phyloP scores from a whole-genome alignment of 1,140 invertebrate species.

The Leptopilina clavipes region DNA sequence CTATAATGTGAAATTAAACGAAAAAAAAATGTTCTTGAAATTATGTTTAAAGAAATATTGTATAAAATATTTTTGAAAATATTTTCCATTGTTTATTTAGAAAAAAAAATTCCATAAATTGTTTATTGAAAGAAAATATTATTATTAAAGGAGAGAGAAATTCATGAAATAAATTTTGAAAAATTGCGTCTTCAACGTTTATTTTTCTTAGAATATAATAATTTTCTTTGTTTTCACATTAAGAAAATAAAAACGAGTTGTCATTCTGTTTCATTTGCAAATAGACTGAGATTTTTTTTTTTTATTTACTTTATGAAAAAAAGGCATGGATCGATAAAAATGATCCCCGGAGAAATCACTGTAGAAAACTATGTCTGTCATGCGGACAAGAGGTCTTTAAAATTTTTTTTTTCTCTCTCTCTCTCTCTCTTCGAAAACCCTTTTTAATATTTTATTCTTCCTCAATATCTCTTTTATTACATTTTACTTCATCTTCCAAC shows the following conservation, averaged over 20 bases:
- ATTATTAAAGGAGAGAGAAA: too few species aligned
- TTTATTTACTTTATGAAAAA: background rate
- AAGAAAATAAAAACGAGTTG: background rate
- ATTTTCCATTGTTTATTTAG: too few species aligned
- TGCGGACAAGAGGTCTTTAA: conserved; percentile 15
- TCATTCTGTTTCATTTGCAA: conserved; percentile 7
- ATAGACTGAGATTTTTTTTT: background rate
- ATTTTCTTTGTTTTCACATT: background rate
- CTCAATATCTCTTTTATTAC: conserved; percentile 30
- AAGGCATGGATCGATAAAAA: background rate
- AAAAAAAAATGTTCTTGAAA: too few species aligned
- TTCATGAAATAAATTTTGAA: too few species aligned
- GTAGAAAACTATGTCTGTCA: conserved; percentile 28
- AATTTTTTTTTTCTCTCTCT: conserved; percentile 1
- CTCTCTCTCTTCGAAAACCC: background rate
- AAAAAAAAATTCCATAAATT: too few species aligned
- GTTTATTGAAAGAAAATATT: too few species aligned
- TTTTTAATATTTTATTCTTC: conserved; percentile 26
- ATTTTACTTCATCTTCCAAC: conserved; percentile 1
- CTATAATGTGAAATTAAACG: too few species aligned
- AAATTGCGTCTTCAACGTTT: background rate
- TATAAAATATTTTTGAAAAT: too few species aligned
- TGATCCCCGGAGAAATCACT: conserved; percentile 31
- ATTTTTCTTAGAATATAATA: background rate
- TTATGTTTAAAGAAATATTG: too few species aligned